Evolutionary conservation across 2,888 invertebrate genomes (phyloP).

Genomic region (Caenorhabditis auriculariae): DNA sequence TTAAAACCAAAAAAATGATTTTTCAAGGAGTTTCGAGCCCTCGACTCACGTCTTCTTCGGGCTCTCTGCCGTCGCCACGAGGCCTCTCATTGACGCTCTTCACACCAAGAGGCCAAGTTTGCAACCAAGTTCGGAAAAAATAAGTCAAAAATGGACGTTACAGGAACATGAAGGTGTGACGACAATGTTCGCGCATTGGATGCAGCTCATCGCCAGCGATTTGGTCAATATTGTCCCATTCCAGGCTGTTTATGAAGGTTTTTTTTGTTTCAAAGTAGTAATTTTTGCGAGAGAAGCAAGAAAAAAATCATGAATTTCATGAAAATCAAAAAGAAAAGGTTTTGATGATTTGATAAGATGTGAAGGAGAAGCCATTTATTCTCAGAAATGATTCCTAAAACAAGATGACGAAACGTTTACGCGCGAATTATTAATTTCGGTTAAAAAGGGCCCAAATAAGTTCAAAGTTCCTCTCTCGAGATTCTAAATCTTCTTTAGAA

Average conservation of each 20-base stretch:
- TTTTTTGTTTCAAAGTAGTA: too few relatives aligned
- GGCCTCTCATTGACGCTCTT: conserved; percentile 44
- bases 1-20: too few relatives aligned
- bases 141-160: conserved; percentile 38
- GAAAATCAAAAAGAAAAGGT: neutral
- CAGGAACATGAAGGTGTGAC: conserved; percentile 70
- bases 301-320: too few relatives aligned
- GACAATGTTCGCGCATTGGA: conserved; percentile 68
- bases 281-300: too few relatives aligned
- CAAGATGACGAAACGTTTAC: too few relatives aligned
- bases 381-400: neutral
- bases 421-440: too few relatives aligned
- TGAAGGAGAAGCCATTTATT: neutral
- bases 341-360: neutral
- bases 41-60: conserved; percentile 17
- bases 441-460: too few relatives aligned
- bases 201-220: conserved; percentile 59
- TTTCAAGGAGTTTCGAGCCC: too few relatives aligned
- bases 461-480: too few relatives aligned
- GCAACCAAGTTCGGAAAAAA: too few relatives aligned
- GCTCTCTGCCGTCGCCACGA: conserved; percentile 35
- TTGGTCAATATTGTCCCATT: conserved; percentile 69
- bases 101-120: conserved; percentile 29
- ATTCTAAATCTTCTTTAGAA: too few relatives aligned
- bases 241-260: conserved; percentile 22